These are phyloP conservation scores for Neogobius melanostomus DNA, from an alignment of 2,113 vertebrate species.

Conservation along the genomic window DNA sequence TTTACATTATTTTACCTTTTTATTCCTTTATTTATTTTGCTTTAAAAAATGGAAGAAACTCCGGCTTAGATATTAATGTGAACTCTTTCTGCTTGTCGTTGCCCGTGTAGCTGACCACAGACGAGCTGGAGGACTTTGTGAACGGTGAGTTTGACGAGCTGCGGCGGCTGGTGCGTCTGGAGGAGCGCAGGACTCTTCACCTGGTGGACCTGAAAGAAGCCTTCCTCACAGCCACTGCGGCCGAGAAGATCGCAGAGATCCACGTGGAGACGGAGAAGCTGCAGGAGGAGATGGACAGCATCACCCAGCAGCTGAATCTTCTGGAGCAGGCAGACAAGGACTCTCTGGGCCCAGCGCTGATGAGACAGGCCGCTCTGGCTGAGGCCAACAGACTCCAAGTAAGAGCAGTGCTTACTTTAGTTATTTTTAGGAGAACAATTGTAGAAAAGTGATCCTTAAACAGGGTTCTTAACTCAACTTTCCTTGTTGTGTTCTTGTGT, in stretches of 20 bases:
- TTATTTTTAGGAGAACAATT: not conserved
- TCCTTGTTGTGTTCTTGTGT: not conserved
- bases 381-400: conserved; percentile 50
- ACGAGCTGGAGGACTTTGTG: conserved; percentile 79
- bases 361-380: conserved; percentile 29
- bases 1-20: too few relatives aligned
- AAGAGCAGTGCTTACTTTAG: conserved; percentile 14
- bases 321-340: conserved; percentile 77
- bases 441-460: too few relatives aligned
- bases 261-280: conserved; percentile 75
- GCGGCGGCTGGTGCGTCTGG: conserved; percentile 75
- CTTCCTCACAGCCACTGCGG: conserved; percentile 80
- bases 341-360: conserved; percentile 58
- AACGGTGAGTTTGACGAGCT: conserved; percentile 84
- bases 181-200: conserved; percentile 79
- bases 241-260: conserved; percentile 82
- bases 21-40: too few relatives aligned
- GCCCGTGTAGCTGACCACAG: conserved; percentile 65
- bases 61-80: not conserved
- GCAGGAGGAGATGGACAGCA: conserved; percentile 85
- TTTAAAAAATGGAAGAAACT: not conserved
- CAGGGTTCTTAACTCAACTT: not conserved
- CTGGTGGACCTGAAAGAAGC: conserved; percentile 83
- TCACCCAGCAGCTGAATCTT: conserved; percentile 79
- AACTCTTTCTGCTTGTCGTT: not conserved